Evolutionary conservation across 1,140 invertebrate species (phyloP), one percentile per base, ranked within the genome.

Genomic region (Nylanderia fulva): DNA sequence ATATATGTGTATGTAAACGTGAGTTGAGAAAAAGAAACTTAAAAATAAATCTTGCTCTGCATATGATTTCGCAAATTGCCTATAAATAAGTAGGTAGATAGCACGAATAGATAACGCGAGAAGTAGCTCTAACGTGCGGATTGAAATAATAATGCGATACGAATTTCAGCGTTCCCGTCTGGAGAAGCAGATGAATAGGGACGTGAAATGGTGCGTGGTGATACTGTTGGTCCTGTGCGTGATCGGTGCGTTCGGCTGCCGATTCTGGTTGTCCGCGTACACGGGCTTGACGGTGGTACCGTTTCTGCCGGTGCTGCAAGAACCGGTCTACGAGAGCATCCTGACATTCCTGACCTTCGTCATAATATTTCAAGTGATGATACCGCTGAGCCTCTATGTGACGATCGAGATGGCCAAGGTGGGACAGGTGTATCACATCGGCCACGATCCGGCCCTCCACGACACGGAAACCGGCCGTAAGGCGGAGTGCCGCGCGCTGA

Each of bases 361-460:
- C 75, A 99, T 99, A 92, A 98, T 99, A 85, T 96, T 99, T 64
- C 98, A 99, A 96, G 97, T 99, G 48, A 98, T 99, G 97, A 99
- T 99, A 94, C 99, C 99, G 0, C 95, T 99, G 21, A 99, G 99
- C 2, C 94, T 99, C 72, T 99, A 99, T 94, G 99, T 99, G 6
- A 99, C 98, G 3, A 97, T 99, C 90, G 99, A 99, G 95, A 96
- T 99, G 95, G 98, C 99, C 71, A 99, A 99, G 95, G 96, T 99
- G 56, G 96, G 98, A 42, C 99, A 99, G 95, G 97, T 99, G 21
- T 99, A 98, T 94, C 98, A 99, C 93, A 99, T 99, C 80, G 97
- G 99, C 90, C 97, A 98, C 90, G 99, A 99, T 93, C 94, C 96
- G 3, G 96, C 98, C 63, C 95, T 99, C 88, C 98, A 97, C 92